Conservation (phyloP, 2,113 vertebrate genomes). For the Perca schrenkii region DNA sequence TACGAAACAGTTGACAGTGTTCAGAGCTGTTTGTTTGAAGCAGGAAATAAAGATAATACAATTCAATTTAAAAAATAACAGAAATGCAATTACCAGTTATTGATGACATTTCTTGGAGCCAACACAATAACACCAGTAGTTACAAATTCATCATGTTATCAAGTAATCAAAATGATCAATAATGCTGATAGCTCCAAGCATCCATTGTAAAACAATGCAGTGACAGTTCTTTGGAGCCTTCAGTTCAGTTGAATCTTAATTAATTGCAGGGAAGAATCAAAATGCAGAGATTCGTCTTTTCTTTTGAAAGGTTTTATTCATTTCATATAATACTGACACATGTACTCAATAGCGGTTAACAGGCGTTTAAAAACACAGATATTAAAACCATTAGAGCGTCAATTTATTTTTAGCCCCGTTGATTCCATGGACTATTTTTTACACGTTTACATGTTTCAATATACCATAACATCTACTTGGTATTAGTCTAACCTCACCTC, state of each 20-base stretch:
- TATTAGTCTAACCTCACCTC: conserved; percentile 79
- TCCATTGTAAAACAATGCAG: not conserved
- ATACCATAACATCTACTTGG: conserved; percentile 84
- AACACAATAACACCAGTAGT: conserved; percentile 31
- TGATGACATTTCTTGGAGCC: conserved; percentile 20
- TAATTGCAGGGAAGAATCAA: conserved; percentile 5
- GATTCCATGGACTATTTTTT: conserved; percentile 77
- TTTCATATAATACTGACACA: conserved; percentile 89
- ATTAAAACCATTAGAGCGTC: conserved; percentile 84
- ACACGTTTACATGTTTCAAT: conserved; percentile 84
- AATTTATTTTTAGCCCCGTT: conserved; percentile 77
- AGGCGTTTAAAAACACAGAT: conserved; percentile 89
- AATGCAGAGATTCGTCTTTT: conserved; percentile 29
- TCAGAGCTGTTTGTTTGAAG: conserved; percentile 22
- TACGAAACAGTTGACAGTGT: not conserved
- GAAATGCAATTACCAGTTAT: conserved; percentile 35
- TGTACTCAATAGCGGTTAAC: conserved; percentile 88
- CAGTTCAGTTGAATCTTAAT: not conserved
- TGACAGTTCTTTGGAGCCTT: not conserved
- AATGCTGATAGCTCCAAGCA: not conserved
- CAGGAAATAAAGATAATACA: conserved; percentile 1
- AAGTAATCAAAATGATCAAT: not conserved
- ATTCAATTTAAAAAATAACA: conserved; percentile 1
- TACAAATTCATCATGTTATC: not conserved
- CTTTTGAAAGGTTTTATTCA: conserved; percentile 86